These are phyloP conservation scores for Hylia prasina DNA, from an alignment of 2,113 vertebrate genomes.

Conservation along the genomic window DNA sequence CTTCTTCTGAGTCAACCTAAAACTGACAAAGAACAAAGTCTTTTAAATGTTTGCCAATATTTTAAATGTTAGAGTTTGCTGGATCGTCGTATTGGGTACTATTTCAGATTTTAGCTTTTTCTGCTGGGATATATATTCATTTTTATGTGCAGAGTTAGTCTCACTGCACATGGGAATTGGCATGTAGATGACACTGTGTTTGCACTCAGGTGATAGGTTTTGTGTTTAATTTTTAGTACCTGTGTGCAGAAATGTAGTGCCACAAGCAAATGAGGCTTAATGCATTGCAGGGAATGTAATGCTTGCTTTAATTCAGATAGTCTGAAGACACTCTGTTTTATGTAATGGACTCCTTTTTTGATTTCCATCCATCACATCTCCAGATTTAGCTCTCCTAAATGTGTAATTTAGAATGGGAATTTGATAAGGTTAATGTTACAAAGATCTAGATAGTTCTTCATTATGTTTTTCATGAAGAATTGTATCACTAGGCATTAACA, in stretches of 20 bases:
- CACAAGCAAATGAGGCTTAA: neutral
- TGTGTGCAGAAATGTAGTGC: neutral
- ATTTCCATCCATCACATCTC: neutral
- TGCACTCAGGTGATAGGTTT: neutral
- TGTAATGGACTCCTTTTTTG: neutral
- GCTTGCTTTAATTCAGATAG: neutral
- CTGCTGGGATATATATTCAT: neutral
- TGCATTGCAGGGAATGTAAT: neutral
- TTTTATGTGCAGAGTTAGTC: neutral
- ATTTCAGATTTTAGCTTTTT: neutral
- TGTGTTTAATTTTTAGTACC: neutral
- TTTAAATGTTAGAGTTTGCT: neutral
- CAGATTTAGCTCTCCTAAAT: neutral
- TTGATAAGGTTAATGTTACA: neutral
- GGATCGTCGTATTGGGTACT: neutral
- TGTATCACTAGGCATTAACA: neutral
- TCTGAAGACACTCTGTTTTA: neutral
- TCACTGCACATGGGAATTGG: neutral
- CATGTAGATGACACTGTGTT: neutral
- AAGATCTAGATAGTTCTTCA: neutral
- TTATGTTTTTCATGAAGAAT: neutral
- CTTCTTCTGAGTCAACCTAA: neutral
- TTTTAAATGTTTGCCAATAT: neutral
- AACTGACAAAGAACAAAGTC: neutral
- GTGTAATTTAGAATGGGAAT: neutral